Percentiles rank a stretch among this genome's conserved stretches.
These are phyloP conservation scores for Phoxinus dragarum DNA, from an alignment of 2,797 vertebrate genomes.

Conservation along the genomic window DNA sequence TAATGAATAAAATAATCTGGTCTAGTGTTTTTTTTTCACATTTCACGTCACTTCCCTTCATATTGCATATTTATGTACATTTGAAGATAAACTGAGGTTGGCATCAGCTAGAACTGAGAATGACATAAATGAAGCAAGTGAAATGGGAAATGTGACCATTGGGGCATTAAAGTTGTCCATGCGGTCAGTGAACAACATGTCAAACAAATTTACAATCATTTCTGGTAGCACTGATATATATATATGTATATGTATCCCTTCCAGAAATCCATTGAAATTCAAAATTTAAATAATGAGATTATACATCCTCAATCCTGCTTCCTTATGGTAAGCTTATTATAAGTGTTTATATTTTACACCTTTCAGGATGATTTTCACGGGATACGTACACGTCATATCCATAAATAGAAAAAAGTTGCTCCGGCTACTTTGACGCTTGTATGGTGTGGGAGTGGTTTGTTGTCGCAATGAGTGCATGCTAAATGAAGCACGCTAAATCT, in stretches of 20 bases:
- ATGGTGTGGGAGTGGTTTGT: too few species aligned
- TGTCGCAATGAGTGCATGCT: too few species aligned
- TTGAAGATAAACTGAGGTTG: constrained; percentile 63
- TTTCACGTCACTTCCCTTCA: constrained; percentile 38
- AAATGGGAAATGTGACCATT: constrained; percentile 65
- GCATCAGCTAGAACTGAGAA: constrained; percentile 64
- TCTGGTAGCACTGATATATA: not conserved
- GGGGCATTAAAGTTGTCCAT: constrained; percentile 56
- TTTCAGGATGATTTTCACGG: not conserved
- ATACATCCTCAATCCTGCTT: too few species aligned
- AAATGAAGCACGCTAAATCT: not conserved
- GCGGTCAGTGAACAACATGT: constrained; percentile 62
- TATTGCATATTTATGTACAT: constrained; percentile 63
- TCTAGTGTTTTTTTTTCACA: not conserved
- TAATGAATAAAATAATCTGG: not conserved
- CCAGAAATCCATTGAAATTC: too few species aligned
- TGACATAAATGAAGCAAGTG: constrained; percentile 64
- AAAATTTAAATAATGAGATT: too few species aligned
- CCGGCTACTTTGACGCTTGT: not conserved
- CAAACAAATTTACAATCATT: constrained; percentile 58
- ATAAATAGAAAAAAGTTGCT: not conserved
- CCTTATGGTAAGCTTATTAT: not conserved
- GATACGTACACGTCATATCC: not conserved
- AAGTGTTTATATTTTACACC: not conserved
- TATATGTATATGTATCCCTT: too few species aligned